Percentiles rank a stretch among this genome's conserved stretches.
phyloP scores from a whole-genome alignment of 2,113 vertebrate genomes.

The Callaeas wilsoni region DNA sequence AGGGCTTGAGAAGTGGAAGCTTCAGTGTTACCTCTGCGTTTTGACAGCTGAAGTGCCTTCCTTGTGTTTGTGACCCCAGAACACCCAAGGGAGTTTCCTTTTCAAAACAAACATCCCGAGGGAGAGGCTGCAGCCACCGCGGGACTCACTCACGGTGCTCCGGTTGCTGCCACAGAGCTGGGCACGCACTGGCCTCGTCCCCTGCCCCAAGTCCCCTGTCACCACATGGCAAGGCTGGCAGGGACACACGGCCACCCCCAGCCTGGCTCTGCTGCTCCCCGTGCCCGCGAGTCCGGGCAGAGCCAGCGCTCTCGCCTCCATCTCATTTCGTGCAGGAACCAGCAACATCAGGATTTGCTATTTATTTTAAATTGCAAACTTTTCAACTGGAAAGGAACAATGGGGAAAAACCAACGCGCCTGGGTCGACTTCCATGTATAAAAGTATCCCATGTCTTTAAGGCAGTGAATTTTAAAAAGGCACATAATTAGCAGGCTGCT shows the following conservation, averaged over 20 bases:
- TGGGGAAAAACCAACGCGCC: background rate
- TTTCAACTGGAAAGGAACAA: conserved; percentile 34
- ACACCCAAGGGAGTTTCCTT: background rate
- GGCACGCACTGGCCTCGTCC: fast-evolving
- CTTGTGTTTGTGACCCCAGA: background rate
- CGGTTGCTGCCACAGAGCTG: background rate
- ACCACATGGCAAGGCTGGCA: background rate
- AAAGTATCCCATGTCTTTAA: conserved; percentile 20
- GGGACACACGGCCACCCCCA: background rate
- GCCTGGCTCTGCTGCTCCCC: background rate
- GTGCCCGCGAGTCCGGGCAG: fast-evolving
- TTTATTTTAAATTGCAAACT: conserved; percentile 42
- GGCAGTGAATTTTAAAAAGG: conserved; percentile 64
- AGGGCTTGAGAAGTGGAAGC: background rate
- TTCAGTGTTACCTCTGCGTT: background rate
- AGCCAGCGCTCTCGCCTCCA: fast-evolving
- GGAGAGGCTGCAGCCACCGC: background rate
- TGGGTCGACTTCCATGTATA: background rate
- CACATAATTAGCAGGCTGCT: conserved; percentile 67
- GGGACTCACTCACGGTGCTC: fast-evolving
- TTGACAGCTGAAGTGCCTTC: background rate
- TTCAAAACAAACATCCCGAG: background rate
- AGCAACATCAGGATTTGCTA: background rate
- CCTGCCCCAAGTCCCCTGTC: background rate
- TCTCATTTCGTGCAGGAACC: background rate